phyloP scores from a whole-genome alignment of 2,113 vertebrate genomes.

The Carettochelys insculpta region DNA sequence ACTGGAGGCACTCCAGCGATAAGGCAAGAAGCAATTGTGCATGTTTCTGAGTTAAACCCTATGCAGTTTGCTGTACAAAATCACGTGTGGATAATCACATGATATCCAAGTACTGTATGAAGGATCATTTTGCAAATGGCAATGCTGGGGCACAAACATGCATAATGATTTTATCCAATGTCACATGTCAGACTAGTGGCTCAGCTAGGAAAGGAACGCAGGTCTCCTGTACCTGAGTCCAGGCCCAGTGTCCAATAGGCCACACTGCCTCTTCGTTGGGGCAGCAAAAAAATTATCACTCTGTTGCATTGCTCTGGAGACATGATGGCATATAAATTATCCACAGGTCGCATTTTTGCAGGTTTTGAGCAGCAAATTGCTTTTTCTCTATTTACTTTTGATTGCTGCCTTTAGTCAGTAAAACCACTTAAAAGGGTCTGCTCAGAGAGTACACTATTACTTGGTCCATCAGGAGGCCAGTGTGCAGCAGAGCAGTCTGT shows the following conservation, averaged over 20 bases:
- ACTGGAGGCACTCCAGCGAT: not conserved
- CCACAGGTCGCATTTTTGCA: not conserved
- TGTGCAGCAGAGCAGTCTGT: not conserved
- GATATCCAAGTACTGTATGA: not conserved
- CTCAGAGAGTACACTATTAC: not conserved
- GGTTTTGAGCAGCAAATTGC: not conserved
- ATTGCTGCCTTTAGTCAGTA: not conserved
- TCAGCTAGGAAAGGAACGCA: not conserved
- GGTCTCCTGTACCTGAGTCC: not conserved
- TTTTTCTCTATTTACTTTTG: not conserved
- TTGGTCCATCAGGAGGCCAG: not conserved
- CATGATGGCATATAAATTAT: not conserved
- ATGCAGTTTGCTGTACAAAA: too few relatives aligned
- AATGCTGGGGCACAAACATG: not conserved
- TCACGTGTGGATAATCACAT: not conserved
- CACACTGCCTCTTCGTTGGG: not conserved
- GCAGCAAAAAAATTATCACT: not conserved
- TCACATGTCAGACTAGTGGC: not conserved
- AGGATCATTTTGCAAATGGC: not conserved
- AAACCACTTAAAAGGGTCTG: not conserved
- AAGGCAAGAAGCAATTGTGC: not conserved
- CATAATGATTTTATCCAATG: not conserved
- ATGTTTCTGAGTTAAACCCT: not conserved
- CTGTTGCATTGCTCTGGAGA: not conserved
- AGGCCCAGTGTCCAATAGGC: not conserved